These are phyloP conservation scores for Macroglossus sobrinus DNA, from an alignment of 2,113 vertebrate genomes.

Conservation along the genomic window DNA sequence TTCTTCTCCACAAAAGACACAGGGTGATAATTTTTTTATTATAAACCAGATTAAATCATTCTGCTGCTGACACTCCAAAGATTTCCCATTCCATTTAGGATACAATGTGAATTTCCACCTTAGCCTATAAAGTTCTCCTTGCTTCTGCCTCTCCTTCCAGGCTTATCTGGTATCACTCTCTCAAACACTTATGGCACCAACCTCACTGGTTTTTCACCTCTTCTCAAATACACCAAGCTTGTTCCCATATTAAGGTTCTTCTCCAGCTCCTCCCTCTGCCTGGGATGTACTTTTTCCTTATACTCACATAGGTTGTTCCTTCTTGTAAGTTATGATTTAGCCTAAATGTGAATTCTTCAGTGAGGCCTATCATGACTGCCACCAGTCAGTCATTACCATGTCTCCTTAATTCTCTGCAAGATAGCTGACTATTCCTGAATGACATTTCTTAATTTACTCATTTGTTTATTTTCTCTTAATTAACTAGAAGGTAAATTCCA, in stretches of 20 bases:
- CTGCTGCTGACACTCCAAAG: background rate
- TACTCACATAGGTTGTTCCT: no score
- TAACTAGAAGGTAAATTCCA: background rate
- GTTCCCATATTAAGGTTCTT: background rate
- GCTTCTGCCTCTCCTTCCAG: background rate
- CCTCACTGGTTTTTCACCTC: background rate
- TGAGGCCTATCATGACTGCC: background rate
- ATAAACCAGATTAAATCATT: background rate
- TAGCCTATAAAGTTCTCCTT: background rate
- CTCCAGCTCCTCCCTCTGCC: background rate
- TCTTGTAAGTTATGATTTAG: background rate
- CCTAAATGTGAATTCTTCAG: background rate
- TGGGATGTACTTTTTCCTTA: background rate
- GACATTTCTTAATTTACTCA: background rate
- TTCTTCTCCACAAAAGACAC: background rate
- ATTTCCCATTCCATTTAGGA: background rate
- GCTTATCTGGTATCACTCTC: background rate
- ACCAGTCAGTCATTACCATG: background rate
- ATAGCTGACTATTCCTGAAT: background rate
- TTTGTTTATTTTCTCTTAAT: background rate
- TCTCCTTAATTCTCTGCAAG: background rate
- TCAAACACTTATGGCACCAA: no score
- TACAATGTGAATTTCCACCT: background rate
- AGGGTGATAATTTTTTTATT: background rate
- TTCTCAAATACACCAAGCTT: background rate